These are phyloP conservation scores for Halictus rubicundus DNA, from an alignment of 1,140 invertebrate genomes.

Conservation along the genomic window DNA sequence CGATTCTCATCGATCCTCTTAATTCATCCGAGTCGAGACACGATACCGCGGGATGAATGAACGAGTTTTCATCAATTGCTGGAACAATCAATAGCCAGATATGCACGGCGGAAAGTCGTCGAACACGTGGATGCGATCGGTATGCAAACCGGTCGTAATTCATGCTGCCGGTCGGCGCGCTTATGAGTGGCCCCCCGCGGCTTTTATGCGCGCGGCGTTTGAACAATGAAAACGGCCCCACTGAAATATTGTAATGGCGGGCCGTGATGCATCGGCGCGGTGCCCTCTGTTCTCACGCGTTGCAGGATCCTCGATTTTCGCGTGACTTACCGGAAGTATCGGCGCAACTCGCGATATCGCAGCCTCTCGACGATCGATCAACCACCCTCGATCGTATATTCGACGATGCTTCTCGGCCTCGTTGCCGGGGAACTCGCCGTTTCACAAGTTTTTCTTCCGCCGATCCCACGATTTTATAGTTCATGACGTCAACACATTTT, in stretches of 20 bases:
- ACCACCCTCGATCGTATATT: not conserved
- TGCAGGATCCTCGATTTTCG: slow-evolving; percentile 28
- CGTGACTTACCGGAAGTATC: slow-evolving; percentile 41
- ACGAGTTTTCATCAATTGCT: not conserved
- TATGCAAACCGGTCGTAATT: slow-evolving; percentile 57
- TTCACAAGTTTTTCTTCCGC: not conserved
- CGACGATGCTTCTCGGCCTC: not conserved
- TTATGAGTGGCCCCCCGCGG: slow-evolving; percentile 56
- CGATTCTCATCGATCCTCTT: no score
- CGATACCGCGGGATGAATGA: not conserved
- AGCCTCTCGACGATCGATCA: not conserved
- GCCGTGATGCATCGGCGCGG: slow-evolving; percentile 48
- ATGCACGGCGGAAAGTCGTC: not conserved
- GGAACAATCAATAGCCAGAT: not conserved
- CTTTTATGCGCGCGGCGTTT: slow-evolving; percentile 53
- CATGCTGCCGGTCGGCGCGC: slow-evolving; percentile 45
- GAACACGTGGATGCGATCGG: slow-evolving; percentile 22
- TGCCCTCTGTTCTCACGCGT: slow-evolving; percentile 45
- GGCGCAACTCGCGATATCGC: not conserved
- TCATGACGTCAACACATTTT: no score
- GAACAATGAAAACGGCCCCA: slow-evolving; percentile 57
- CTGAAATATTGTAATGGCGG: slow-evolving; percentile 61
- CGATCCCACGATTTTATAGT: no score
- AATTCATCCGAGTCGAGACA: not conserved
- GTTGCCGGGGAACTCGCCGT: not conserved